These are phyloP conservation scores for Sarcophaga carnaria DNA, from an alignment of 2,888 invertebrate species.

Conservation along the genomic window DNA sequence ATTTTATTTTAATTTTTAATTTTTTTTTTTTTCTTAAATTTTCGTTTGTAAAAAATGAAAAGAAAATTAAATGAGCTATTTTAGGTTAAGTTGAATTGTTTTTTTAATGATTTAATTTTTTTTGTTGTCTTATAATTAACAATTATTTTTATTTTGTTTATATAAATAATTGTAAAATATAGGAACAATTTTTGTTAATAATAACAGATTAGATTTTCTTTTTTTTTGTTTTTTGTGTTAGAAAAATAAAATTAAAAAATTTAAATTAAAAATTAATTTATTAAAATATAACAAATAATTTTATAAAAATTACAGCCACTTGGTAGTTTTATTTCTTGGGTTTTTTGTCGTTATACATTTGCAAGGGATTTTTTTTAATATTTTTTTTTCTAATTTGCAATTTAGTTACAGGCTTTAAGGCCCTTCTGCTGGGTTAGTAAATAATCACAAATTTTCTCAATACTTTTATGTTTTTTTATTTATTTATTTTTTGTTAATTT, in stretches of 20 bases:
- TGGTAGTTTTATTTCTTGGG: slow-evolving; percentile 25
- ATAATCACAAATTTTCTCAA: too few species aligned
- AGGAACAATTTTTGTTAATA: slow-evolving; percentile 39
- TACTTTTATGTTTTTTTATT: background rate
- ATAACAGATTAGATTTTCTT: background rate
- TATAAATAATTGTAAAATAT: slow-evolving; percentile 44
- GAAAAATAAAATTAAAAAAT: slow-evolving; percentile 10
- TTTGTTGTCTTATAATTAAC: slow-evolving; percentile 30
- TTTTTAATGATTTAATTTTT: background rate
- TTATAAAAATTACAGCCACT: slow-evolving; percentile 63
- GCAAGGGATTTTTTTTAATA: background rate
- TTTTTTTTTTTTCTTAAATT: background rate
- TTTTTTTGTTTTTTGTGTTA: background rate
- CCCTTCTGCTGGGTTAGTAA: background rate
- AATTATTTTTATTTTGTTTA: slow-evolving; percentile 1
- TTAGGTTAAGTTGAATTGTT: too few species aligned
- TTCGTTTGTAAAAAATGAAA: background rate
- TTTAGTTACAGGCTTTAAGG: background rate
- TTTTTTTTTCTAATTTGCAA: slow-evolving; percentile 14
- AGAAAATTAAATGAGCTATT: background rate
- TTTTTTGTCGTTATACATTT: slow-evolving; percentile 7
- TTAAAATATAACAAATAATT: slow-evolving; percentile 33
- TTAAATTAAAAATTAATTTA: slow-evolving; percentile 3
- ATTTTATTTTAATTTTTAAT: slow-evolving; percentile 16
- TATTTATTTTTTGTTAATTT: too few species aligned